Evolutionary conservation across 2,888 invertebrate genomes (phyloP), one percentile per base, ranked within the genome.

Genomic region (Boloria euphrosyne): DNA sequence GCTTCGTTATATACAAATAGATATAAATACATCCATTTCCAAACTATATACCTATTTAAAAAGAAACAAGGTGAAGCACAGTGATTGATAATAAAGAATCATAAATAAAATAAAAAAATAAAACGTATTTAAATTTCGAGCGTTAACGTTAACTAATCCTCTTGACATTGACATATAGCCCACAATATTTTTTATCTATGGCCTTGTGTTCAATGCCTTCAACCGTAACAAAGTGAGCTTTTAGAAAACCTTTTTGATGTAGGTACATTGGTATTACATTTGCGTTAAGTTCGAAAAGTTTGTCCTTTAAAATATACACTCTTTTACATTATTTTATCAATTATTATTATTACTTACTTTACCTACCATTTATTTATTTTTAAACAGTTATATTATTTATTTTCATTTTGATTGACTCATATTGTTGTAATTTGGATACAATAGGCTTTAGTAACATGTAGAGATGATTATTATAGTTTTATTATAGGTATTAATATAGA

Each of bases 151-250:
- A 38, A 67, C 66, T 70, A 71, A 73, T 73, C 71, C 67, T 66
- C 69, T 70, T 73, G 76, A 75, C 76, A 76, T 75, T 74, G 73
- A 73, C 71, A 70, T 70, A 73, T 71, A 65, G 71, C 66, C 70
- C 67, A 74, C 74, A 71, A 70, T 75, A 70, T 74, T 74, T 69
- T 71, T 75, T 76, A 73, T 75, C 74, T 73, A 72, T 70, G 70
- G 71, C 80, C 80, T 80, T 75, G 75, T 65, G 52, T 63, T 70
- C 80, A 79, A 78, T 78, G 79, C 74, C 78, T 71, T 62, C 66
- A 57, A 66, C 68, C 68, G 70, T 71, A 66, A 17, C 38, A 68
- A 71, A 67, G 31, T 57, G 50, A 57, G 57, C 63, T 58, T 65
- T 68, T 62, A 62, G 51, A 16, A 61, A 51, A 52, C 61, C 18